phyloP scores from a whole-genome alignment of 2,888 invertebrate species.

The Rugalucina vietnamica region DNA sequence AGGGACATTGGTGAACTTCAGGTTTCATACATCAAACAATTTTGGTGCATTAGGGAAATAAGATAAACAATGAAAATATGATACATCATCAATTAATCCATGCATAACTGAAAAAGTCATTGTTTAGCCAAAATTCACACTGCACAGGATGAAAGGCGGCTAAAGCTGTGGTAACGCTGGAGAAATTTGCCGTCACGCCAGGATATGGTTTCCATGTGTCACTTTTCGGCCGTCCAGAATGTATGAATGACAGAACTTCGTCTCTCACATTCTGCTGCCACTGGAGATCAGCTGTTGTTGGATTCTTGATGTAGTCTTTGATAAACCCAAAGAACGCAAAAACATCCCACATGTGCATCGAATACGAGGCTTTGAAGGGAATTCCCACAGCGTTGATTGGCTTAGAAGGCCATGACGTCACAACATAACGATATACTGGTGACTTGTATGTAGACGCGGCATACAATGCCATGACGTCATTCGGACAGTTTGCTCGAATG shows the following conservation, averaged over 20 bases:
- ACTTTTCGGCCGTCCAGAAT: constrained; percentile 54
- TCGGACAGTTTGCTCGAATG: constrained; percentile 73
- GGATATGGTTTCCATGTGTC: constrained; percentile 62
- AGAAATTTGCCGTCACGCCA: constrained; percentile 58
- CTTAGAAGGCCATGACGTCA: constrained; percentile 65
- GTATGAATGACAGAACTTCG: constrained; percentile 68
- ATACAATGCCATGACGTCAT: constrained; percentile 59
- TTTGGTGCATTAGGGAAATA: too few relatives aligned
- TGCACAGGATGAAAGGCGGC: constrained; percentile 61
- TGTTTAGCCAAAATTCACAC: constrained; percentile 70
- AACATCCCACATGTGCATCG: constrained; percentile 72
- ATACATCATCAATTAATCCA: constrained; percentile 68
- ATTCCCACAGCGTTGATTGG: constrained; percentile 52
- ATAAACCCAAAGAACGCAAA: constrained; percentile 70
- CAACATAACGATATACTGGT: constrained; percentile 71
- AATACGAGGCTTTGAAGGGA: constrained; percentile 50
- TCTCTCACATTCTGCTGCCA: constrained; percentile 62
- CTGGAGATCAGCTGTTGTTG: constrained; percentile 52
- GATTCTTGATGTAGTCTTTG: constrained; percentile 38
- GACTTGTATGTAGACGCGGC: constrained; percentile 54
- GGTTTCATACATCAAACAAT: too few relatives aligned
- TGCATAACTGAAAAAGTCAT: constrained; percentile 69
- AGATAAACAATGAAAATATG: too few relatives aligned
- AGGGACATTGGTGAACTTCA: too few relatives aligned
- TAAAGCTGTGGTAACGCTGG: constrained; percentile 44